These are phyloP conservation scores for Bubalus kerabau DNA, from an alignment of 2,113 vertebrate species.

Conservation along the genomic window DNA sequence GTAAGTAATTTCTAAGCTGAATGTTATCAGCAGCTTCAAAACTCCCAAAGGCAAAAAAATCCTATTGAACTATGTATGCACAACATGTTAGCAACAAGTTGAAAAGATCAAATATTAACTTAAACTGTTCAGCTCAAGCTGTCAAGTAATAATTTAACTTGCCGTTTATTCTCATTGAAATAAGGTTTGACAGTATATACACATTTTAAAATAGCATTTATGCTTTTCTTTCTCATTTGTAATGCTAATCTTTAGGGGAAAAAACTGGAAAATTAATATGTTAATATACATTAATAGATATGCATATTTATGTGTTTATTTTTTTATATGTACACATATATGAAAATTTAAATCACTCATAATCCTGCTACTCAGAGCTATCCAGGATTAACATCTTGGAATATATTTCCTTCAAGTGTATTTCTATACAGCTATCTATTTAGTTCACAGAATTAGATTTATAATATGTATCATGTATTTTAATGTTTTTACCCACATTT, in stretches of 20 bases:
- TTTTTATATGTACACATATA: background rate
- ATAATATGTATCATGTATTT: background rate
- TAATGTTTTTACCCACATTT: background rate
- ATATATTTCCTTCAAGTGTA: background rate
- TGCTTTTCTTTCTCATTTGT: background rate
- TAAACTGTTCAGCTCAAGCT: background rate
- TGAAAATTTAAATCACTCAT: background rate
- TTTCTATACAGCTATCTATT: background rate
- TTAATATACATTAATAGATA: background rate
- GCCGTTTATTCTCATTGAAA: background rate
- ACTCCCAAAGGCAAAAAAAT: background rate
- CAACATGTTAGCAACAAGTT: background rate
- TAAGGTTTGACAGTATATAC: background rate
- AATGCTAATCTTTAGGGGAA: background rate
- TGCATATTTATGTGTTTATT: background rate
- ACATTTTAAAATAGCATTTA: background rate
- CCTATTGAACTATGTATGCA: background rate
- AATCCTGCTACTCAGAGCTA: background rate
- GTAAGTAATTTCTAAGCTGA: background rate
- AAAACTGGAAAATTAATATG: background rate
- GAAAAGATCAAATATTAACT: background rate
- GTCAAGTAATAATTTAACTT: conserved; percentile 13
- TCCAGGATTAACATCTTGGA: background rate
- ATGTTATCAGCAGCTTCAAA: conserved; percentile 15
- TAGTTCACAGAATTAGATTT: background rate